Percentiles rank a stretch among this genome's conserved stretches.
Conservation (phyloP, 2,888 invertebrate genomes). For the Papilio demoleus region DNA sequence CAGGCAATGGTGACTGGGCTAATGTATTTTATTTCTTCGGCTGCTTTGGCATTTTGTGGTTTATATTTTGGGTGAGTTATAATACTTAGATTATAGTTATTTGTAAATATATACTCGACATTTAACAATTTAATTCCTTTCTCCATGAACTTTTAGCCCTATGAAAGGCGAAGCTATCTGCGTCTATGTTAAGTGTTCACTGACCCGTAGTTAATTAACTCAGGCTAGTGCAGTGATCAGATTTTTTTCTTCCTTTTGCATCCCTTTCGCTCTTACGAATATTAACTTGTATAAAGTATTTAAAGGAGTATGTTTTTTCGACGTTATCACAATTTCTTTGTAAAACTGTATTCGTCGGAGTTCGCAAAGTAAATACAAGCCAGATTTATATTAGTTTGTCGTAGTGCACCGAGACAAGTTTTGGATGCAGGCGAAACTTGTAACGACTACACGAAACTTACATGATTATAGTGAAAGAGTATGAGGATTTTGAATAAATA, state of each 20-base stretch:
- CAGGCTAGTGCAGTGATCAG: not conserved
- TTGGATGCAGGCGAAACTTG: conserved; percentile 1
- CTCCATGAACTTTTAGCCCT: not conserved
- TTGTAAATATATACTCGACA: no score
- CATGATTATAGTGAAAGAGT: not conserved
- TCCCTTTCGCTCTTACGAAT: not conserved
- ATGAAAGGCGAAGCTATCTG: not conserved
- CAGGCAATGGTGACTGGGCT: conserved; percentile 81
- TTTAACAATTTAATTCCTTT: no score
- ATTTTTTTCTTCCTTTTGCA: not conserved
- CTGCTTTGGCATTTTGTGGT: conserved; percentile 83
- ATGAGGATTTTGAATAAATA: not conserved
- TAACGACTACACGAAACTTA: conserved; percentile 1
- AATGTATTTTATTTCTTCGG: conserved; percentile 85
- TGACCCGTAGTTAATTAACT: conserved; percentile 2
- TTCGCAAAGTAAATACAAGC: conserved; percentile 1
- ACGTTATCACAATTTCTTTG: not conserved
- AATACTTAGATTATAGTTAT: not conserved
- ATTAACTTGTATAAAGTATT: no score
- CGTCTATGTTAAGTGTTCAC: not conserved
- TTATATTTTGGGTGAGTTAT: conserved; percentile 75
- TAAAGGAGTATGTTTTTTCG: not conserved
- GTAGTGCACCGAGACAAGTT: not conserved
- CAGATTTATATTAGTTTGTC: conserved; percentile 7
- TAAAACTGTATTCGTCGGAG: not conserved